Evolutionary conservation across 2,797 vertebrate genomes (phyloP).

Genomic region (Oreochromis grahami): DNA sequence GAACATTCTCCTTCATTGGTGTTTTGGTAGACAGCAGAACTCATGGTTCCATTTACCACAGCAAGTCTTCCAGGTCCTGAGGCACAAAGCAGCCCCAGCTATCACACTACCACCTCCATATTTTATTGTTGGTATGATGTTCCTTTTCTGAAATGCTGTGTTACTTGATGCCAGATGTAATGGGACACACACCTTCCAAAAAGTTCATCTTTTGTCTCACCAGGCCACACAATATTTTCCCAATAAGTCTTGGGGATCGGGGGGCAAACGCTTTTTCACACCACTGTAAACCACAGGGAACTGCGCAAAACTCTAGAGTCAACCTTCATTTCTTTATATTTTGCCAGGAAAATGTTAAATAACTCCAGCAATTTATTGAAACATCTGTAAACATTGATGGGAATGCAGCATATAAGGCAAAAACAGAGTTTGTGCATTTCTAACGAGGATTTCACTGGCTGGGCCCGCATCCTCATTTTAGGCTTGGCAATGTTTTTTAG

Average conservation of each 20-base stretch:
- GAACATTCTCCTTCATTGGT: not conserved
- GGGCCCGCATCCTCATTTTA: not conserved
- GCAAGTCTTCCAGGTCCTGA: not conserved
- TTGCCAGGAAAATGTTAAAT: not conserved
- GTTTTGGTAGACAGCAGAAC: not conserved
- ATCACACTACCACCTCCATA: not conserved
- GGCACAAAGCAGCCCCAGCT: not conserved
- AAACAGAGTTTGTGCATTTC: not conserved
- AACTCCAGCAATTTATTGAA: not conserved
- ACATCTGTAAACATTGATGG: not conserved
- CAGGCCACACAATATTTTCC: not conserved
- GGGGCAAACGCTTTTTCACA: fast-evolving
- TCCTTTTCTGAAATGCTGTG: too few relatives aligned
- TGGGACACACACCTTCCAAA: not conserved
- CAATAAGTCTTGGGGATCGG: not conserved
- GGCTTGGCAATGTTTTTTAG: not conserved
- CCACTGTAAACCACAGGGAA: not conserved
- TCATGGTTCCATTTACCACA: not conserved
- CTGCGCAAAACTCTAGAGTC: not conserved
- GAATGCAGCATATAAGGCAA: not conserved
- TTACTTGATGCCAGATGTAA: not conserved
- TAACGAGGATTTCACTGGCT: not conserved
- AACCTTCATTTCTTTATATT: not conserved
- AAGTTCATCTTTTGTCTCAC: not conserved
- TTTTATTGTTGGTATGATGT: fast-evolving